Percentiles rank a stretch among this genome's conserved stretches.
phyloP scores from a whole-genome alignment of 2,797 vertebrate species.

The Anguilla obscura region DNA sequence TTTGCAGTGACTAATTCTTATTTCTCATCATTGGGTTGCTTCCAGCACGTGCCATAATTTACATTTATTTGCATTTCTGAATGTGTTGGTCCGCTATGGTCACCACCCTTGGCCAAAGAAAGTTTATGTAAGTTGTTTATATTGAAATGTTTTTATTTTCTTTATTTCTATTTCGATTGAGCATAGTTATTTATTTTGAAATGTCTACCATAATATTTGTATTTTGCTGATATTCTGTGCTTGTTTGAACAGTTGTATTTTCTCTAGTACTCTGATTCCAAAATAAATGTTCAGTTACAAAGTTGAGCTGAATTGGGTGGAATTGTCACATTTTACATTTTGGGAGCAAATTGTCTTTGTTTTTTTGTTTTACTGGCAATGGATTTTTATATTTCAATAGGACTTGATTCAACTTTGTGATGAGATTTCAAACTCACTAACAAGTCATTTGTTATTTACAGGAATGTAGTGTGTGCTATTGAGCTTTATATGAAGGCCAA shows the following conservation, averaged over 20 bases:
- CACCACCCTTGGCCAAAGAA: neutral
- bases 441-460: neutral
- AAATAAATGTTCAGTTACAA: neutral
- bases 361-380: conserved; percentile 4
- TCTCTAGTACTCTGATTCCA: neutral
- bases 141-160: neutral
- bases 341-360: neutral
- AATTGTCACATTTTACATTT: neutral
- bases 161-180: neutral
- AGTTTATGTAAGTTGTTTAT: neutral
- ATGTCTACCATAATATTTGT: neutral
- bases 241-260: neutral
- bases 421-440: neutral
- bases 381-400: neutral
- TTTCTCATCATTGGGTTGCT: neutral
- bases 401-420: neutral
- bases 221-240: neutral
- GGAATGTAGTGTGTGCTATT: neutral
- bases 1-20: neutral
- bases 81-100: neutral
- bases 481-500: neutral
- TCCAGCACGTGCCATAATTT: neutral
- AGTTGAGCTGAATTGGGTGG: neutral
- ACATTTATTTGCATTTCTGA: neutral
- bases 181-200: neutral